Conservation (phyloP, 2,113 vertebrate species). For the Oxygymnocypris stewartii region DNA sequence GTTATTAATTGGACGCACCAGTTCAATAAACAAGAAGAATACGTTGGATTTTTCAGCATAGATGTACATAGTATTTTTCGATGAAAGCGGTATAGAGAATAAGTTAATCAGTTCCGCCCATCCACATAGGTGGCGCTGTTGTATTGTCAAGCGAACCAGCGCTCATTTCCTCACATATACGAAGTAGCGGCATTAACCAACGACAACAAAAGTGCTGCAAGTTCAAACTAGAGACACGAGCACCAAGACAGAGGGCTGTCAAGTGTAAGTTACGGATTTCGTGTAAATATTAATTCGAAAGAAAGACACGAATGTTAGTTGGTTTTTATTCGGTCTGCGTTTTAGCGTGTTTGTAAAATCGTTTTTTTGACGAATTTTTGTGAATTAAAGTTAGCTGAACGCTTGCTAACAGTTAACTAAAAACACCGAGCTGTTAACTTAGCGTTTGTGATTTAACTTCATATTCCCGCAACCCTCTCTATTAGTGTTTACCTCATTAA, state of each 20-base stretch:
- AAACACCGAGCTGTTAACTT: no score
- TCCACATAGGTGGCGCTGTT: neutral
- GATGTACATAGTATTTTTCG: neutral
- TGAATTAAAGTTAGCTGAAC: neutral
- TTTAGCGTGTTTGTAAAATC: no score
- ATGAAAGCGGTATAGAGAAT: neutral
- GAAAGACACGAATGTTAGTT: no score
- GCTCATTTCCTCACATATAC: neutral
- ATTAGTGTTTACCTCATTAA: neutral
- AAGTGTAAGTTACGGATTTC: neutral
- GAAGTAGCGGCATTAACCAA: conserved; percentile 17
- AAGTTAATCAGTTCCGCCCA: neutral
- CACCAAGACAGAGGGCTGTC: no score
- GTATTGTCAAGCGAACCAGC: neutral
- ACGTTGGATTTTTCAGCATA: neutral
- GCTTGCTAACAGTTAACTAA: no score
- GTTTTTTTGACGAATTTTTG: neutral
- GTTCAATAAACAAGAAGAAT: neutral
- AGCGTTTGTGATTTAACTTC: neutral
- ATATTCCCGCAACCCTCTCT: neutral
- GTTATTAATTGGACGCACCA: neutral
- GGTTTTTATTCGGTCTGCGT: no score
- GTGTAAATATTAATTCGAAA: no score
- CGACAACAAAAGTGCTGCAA: conserved; percentile 23
- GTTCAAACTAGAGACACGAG: conserved; percentile 9